These are phyloP conservation scores for Cephus spinipes DNA, from an alignment of 2,888 invertebrate genomes.

Conservation along the genomic window DNA sequence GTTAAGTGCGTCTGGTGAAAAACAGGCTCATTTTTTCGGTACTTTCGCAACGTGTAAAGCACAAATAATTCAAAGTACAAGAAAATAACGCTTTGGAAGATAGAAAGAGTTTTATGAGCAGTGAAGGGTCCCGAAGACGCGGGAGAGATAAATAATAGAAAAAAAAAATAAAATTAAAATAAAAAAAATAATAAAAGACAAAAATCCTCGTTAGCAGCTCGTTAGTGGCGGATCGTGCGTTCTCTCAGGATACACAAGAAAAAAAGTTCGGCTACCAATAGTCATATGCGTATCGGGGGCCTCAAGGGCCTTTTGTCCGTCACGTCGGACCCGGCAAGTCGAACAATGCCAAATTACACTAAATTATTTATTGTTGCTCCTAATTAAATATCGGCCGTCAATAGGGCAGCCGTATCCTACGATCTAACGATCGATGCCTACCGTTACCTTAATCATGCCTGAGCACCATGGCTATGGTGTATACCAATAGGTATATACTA, in stretches of 20 bases:
- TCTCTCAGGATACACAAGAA: neutral
- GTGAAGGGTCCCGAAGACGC: neutral
- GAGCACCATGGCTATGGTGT: constrained; percentile 24
- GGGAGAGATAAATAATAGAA: constrained; percentile 8
- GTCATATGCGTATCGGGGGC: neutral
- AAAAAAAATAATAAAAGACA: neutral
- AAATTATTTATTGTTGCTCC: constrained; percentile 45
- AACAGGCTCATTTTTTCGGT: neutral
- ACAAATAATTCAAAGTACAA: neutral
- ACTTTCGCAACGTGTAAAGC: neutral
- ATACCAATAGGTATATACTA: neutral
- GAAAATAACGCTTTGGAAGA: neutral
- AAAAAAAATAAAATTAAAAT: constrained; percentile 6
- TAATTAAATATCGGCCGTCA: constrained; percentile 49
- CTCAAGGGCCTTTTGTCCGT: constrained; percentile 10
- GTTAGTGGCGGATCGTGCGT: constrained; percentile 31
- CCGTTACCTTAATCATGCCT: constrained; percentile 52
- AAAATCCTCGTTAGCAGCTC: constrained; percentile 35
- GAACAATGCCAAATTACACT: constrained; percentile 50
- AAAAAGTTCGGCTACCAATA: neutral
- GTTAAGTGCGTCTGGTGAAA: neutral
- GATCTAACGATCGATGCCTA: constrained; percentile 48
- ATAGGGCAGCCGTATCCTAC: constrained; percentile 40
- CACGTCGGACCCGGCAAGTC: constrained; percentile 23
- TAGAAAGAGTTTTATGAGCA: neutral